These are phyloP conservation scores for Psephotus haematonotus DNA, from an alignment of 2,113 vertebrate genomes.

Conservation along the genomic window DNA sequence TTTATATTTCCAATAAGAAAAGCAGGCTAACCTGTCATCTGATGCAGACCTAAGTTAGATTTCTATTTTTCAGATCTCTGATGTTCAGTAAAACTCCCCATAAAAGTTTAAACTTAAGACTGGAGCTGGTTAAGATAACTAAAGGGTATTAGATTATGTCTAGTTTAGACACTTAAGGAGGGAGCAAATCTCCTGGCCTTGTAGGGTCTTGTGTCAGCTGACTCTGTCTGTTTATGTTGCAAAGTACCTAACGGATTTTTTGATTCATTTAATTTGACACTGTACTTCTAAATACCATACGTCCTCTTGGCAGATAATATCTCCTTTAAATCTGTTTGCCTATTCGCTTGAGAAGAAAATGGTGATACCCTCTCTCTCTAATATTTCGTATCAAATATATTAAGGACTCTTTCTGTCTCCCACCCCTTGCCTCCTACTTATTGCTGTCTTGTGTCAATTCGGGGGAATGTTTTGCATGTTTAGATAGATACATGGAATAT, in stretches of 20 bases:
- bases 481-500: background rate
- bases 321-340: background rate
- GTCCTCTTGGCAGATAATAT: background rate
- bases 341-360: background rate
- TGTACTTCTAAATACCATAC: background rate
- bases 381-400: background rate
- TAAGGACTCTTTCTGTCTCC: background rate
- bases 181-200: background rate
- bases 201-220: background rate
- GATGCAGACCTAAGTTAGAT: background rate
- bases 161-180: background rate
- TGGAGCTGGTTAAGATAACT: background rate
- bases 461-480: background rate
- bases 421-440: background rate
- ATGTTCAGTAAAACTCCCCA: background rate
- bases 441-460: background rate
- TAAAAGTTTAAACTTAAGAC: background rate
- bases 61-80: background rate
- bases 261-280: background rate
- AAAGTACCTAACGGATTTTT: background rate
- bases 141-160: background rate
- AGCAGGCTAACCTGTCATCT: background rate
- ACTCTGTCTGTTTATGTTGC: background rate
- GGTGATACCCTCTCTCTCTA: background rate
- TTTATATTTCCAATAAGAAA: background rate